Evolutionary conservation across 2,113 vertebrate species (phyloP).

Genomic region (Laterallus jamaicensis): DNA sequence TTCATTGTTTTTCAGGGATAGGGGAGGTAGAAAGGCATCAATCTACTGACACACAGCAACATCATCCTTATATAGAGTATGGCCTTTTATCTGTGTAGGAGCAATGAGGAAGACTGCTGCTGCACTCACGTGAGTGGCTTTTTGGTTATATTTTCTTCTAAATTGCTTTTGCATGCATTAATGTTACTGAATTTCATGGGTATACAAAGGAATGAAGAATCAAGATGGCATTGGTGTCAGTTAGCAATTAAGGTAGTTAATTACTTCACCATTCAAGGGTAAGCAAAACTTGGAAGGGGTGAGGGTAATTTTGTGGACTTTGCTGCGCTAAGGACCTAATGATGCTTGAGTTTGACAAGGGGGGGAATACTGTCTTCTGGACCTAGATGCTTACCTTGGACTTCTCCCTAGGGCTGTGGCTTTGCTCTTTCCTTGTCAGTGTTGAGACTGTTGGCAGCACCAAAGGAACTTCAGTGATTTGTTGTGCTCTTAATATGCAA

Average conservation of each 20-base stretch:
- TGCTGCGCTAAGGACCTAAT: not conserved
- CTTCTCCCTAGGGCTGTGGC: not conserved
- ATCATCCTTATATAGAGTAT: not conserved
- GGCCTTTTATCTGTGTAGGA: not conserved
- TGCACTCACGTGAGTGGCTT: not conserved
- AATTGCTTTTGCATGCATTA: not conserved
- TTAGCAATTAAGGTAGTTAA: not conserved
- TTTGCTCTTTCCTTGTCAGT: not conserved
- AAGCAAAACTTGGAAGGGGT: not conserved
- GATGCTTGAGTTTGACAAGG: not conserved
- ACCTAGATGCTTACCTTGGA: not conserved
- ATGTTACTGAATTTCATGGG: not conserved
- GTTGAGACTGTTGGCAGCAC: rapidly evolving
- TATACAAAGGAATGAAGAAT: not conserved
- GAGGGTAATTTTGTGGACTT: not conserved
- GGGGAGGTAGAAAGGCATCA: not conserved
- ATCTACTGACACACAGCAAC: not conserved
- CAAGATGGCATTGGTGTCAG: not conserved
- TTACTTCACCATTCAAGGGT: not conserved
- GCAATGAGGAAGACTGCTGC: not conserved
- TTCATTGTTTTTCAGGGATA: not conserved
- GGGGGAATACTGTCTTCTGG: not conserved
- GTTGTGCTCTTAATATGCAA: not conserved
- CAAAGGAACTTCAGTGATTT: not conserved
- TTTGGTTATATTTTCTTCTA: not conserved